phyloP scores from a whole-genome alignment of 2,888 invertebrate species.

The Diadegma fenestrale region DNA sequence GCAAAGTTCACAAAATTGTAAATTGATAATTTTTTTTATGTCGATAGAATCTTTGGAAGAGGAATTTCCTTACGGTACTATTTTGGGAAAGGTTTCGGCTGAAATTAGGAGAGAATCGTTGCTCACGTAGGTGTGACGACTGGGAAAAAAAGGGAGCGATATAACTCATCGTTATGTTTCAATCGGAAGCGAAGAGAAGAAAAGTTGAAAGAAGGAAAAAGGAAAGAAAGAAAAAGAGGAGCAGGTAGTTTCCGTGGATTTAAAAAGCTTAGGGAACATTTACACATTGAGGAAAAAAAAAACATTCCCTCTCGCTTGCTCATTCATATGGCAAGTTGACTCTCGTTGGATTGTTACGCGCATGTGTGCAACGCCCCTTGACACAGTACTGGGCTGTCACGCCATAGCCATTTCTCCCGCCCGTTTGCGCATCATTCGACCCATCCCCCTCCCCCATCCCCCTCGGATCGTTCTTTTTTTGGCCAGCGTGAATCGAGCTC shows the following conservation, averaged over 20 bases:
- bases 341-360: slow-evolving; percentile 49
- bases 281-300: slow-evolving; percentile 52
- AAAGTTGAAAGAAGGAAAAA: slow-evolving; percentile 26
- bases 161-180: slow-evolving; percentile 78
- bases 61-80: neutral
- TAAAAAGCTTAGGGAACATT: slow-evolving; percentile 47
- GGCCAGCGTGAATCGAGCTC: slow-evolving; percentile 7
- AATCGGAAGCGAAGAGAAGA: slow-evolving; percentile 60
- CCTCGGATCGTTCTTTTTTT: slow-evolving; percentile 19
- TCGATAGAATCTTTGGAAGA: neutral
- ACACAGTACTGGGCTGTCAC: slow-evolving; percentile 79
- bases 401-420: slow-evolving; percentile 72
- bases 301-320: slow-evolving; percentile 11
- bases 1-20: neutral
- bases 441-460: slow-evolving; percentile 4
- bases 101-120: slow-evolving; percentile 50
- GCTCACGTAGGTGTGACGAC: slow-evolving; percentile 49
- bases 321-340: slow-evolving; percentile 38
- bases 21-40: neutral
- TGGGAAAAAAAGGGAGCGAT: slow-evolving; percentile 64
- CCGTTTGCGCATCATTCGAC: slow-evolving; percentile 50
- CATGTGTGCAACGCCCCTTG: slow-evolving; percentile 73
- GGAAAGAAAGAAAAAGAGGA: slow-evolving; percentile 26
- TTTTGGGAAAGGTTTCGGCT: slow-evolving; percentile 59
- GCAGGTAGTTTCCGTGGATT: slow-evolving; percentile 71